phyloP scores from a whole-genome alignment of 2,888 invertebrate species.

The Ennomos erosarius region DNA sequence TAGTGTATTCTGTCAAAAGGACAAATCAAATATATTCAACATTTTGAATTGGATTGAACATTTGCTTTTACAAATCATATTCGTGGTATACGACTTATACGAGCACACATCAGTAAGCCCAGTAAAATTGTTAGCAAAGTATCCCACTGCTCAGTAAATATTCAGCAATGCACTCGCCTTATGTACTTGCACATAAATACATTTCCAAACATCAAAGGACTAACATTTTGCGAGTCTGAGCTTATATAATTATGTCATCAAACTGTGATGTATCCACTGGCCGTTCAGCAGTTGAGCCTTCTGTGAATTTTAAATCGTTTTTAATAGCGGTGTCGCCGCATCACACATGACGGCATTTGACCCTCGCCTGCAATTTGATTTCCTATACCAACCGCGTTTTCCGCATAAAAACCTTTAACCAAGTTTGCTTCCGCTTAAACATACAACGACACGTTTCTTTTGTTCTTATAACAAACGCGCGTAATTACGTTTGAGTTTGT shows the following conservation, averaged over 20 bases:
- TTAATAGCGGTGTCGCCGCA: constrained; percentile 66
- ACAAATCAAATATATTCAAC: too few relatives aligned
- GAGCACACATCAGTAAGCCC: not conserved
- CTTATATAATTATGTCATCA: constrained; percentile 75
- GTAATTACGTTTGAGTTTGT: constrained; percentile 73
- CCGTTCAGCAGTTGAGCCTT: constrained; percentile 69
- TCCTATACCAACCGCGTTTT: constrained; percentile 34
- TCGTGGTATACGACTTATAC: too few relatives aligned
- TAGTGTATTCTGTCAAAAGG: too few relatives aligned
- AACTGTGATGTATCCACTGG: constrained; percentile 66
- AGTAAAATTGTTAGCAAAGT: constrained; percentile 3
- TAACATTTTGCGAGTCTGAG: constrained; percentile 62
- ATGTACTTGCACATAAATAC: constrained; percentile 47
- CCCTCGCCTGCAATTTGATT: constrained; percentile 67
- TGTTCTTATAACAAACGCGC: constrained; percentile 59
- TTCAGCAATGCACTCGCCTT: constrained; percentile 30
- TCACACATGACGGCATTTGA: constrained; percentile 60
- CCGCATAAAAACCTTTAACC: constrained; percentile 33
- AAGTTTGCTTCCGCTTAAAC: constrained; percentile 32
- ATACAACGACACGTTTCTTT: constrained; percentile 48
- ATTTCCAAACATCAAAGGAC: constrained; percentile 70
- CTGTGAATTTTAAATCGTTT: constrained; percentile 84
- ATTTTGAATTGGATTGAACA: too few relatives aligned
- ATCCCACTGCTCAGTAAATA: constrained; percentile 35
- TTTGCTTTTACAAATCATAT: too few relatives aligned